These are phyloP conservation scores for Acrobeloides nanus DNA, from an alignment of 2,888 invertebrate genomes.

Conservation along the genomic window DNA sequence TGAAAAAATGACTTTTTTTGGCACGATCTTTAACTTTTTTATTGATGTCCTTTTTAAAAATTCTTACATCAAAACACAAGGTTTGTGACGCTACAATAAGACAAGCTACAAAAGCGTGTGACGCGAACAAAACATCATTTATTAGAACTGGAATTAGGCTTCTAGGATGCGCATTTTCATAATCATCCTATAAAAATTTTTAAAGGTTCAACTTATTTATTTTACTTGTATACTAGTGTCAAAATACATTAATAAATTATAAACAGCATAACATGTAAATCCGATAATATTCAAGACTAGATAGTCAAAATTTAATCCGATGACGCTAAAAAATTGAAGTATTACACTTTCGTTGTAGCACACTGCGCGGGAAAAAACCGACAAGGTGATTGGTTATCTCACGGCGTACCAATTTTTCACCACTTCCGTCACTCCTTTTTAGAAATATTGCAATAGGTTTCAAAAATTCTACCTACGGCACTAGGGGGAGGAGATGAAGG, in stretches of 20 bases:
- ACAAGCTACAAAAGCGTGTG: conserved; percentile 83
- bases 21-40: too few species aligned
- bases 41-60: not conserved
- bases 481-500: too few species aligned
- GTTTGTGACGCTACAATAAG: conserved; percentile 78
- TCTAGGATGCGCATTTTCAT: conserved; percentile 71
- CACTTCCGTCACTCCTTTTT: too few species aligned
- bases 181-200: conserved; percentile 65
- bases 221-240: conserved; percentile 70
- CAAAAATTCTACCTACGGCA: too few species aligned
- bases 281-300: conserved; percentile 82
- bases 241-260: conserved; percentile 83
- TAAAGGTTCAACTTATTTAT: not conserved
- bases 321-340: too few species aligned
- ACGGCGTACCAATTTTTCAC: too few species aligned
- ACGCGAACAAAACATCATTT: conserved; percentile 89
- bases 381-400: too few species aligned
- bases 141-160: conserved; percentile 85
- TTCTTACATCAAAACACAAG: conserved; percentile 74
- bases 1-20: too few species aligned
- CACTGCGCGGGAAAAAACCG: too few species aligned
- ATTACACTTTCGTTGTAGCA: too few species aligned
- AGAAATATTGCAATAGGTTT: too few species aligned
- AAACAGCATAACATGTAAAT: conserved; percentile 80
- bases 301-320: conserved; percentile 93